A percentile compares a stretch with the other conserved stretches of the same genome.
Evolutionary conservation across 2,797 vertebrate species (phyloP).

Genomic region (Melanotaenia trifasciata): DNA sequence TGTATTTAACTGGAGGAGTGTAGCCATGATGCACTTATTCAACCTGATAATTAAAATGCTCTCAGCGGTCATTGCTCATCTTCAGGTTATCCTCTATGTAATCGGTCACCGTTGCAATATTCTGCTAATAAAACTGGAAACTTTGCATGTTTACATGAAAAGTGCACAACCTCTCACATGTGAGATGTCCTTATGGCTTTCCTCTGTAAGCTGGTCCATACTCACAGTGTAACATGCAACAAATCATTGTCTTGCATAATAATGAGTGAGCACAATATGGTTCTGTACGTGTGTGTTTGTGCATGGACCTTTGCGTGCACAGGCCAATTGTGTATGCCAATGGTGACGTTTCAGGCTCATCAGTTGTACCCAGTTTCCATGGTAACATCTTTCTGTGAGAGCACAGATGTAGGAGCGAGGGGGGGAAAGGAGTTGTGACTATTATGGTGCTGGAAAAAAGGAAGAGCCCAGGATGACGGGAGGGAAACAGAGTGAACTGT

Average conservation of each 20-base stretch:
- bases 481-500: conserved; percentile 45
- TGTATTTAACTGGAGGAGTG: neutral
- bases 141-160: conserved; percentile 1
- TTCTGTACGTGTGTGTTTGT: conserved; percentile 8
- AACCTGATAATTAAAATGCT: conserved; percentile 4
- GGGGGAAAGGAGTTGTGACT: conserved; percentile 64
- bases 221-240: conserved; percentile 20
- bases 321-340: conserved; percentile 74
- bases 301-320: conserved; percentile 4
- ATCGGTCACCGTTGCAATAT: neutral
- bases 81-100: neutral
- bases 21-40: neutral
- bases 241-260: conserved; percentile 61
- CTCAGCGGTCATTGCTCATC: neutral
- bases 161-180: neutral
- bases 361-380: conserved; percentile 88
- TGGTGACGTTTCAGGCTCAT: conserved; percentile 74
- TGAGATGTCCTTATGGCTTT: neutral
- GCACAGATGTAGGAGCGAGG: conserved; percentile 74
- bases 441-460: conserved; percentile 70
- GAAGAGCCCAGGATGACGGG: conserved; percentile 65
- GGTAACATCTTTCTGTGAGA: conserved; percentile 77
- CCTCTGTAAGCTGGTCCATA: conserved; percentile 6
- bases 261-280: conserved; percentile 60
- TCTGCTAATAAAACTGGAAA: conserved; percentile 3